phyloP scores from a whole-genome alignment of 1,140 invertebrate species.

The Aphelenchoides besseyi region DNA sequence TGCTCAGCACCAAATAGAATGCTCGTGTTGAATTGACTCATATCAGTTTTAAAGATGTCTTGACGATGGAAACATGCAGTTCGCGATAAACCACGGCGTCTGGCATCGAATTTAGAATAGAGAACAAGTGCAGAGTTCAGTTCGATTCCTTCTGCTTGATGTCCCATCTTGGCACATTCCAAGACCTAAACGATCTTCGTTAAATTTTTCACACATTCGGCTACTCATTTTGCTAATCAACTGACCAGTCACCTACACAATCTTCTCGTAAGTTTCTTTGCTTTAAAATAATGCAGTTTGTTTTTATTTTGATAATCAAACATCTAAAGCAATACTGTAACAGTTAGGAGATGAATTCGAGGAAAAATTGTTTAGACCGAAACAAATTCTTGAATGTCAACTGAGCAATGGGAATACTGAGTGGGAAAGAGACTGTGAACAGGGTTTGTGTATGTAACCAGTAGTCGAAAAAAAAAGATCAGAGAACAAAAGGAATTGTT shows the following conservation, averaged over 20 bases:
- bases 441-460: too few species aligned
- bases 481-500: too few species aligned
- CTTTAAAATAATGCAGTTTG: not conserved
- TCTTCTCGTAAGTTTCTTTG: not conserved
- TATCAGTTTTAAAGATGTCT: slow-evolving; percentile 55
- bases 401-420: too few species aligned
- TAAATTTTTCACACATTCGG: too few species aligned
- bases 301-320: not conserved
- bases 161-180: slow-evolving; percentile 50
- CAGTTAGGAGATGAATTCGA: too few species aligned
- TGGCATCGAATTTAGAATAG: slow-evolving; percentile 48
- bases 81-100: slow-evolving; percentile 16
- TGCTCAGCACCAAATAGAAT: slow-evolving; percentile 57
- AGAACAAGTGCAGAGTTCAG: slow-evolving; percentile 53
- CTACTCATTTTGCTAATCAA: too few species aligned
- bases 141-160: slow-evolving; percentile 46
- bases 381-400: too few species aligned
- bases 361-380: not conserved
- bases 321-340: too few species aligned
- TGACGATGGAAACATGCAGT: slow-evolving; percentile 32
- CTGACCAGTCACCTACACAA: not conserved
- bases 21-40: slow-evolving; percentile 47
- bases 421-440: too few species aligned
- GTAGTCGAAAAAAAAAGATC: too few species aligned
- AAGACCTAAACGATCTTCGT: slow-evolving; percentile 51